Base-by-base conservation (phyloP, 2,113 vertebrate genomes). In the Procavia capensis region DNA sequence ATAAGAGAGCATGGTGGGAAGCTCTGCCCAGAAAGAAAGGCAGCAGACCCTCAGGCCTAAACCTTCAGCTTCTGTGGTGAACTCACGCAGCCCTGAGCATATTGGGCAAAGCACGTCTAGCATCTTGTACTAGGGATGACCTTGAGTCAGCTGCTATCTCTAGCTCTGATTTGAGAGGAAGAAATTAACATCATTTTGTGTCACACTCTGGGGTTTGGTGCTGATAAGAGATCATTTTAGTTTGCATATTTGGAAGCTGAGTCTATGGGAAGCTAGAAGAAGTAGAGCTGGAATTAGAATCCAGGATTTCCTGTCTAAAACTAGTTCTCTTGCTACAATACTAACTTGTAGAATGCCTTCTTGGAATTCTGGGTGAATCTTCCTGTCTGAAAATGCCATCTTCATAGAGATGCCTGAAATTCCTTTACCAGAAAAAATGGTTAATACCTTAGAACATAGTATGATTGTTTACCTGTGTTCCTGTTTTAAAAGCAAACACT, bases 1-100 rank as follows among this genome's bases (percentile, higher is more conserved):
- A 2, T 19, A 4, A n/a, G 50, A 78, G 31, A 59, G 54, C 11
- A 2, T 0, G 45, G 3, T 17, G 25, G 63, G 45, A 25, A n/a
- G n/a, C 11, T 54, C 17, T 57, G 63, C 34, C 43, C n/a, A 76
- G 19, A 22, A 41, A 6, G 45, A 63, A 20, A 13, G 4, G n/a
- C 31, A 36, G 8, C 5, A 72, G 9, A 68, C 13, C 20, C 36
- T n/a, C 1, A 1, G 3, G n/a, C 22, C 66, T 64, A n/a, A 7
- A 31, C 14, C 2, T 29, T 1, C 22, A 88, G 36, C 22, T 87
- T 22, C 36, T 50, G 54, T 19, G 39, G 64, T n/a, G 20, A 41
- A 36, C 0, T 16, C n/a, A 64, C 27, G 5, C 0, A 0, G 6
- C 3, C 36, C 13, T 43, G 24, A 17, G 19, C 9, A 8, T n/a